A percentile compares a stretch with the other conserved stretches of the same genome.
Conservation (phyloP, 2,888 invertebrate species). For the Matsumyia berberina region DNA sequence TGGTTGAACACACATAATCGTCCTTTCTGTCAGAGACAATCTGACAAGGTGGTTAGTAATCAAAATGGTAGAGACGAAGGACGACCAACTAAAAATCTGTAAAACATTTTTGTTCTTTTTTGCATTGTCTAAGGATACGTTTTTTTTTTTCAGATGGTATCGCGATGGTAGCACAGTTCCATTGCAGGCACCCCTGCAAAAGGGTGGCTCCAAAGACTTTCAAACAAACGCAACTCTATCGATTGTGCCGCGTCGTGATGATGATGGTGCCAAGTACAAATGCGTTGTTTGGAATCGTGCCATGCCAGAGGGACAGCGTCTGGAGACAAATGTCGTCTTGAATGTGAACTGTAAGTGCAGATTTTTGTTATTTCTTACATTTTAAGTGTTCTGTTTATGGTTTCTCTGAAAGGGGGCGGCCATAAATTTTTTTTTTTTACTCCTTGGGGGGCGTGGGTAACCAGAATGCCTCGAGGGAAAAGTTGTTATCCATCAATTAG, state of each 20-base stretch:
- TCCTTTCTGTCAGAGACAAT: constrained; percentile 19
- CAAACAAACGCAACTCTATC: constrained; percentile 91
- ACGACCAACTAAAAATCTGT: background rate
- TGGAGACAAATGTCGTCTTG: constrained; percentile 91
- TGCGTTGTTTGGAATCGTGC: constrained; percentile 96
- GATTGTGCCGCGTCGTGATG: constrained; percentile 91
- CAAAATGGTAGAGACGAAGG: constrained; percentile 14
- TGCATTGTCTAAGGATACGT: background rate
- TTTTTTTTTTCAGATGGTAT: constrained; percentile 88
- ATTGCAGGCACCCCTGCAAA: constrained; percentile 88
- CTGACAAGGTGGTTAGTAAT: constrained; percentile 25
- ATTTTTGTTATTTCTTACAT: constrained; percentile 63
- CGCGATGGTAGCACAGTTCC: constrained; percentile 91
- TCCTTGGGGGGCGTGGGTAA: background rate
- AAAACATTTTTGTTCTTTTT: constrained; percentile 15
- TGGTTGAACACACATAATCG: constrained; percentile 3
- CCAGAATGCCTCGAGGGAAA: background rate
- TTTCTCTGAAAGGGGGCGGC: constrained; percentile 9
- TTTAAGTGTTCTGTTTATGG: constrained; percentile 48
- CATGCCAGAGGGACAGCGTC: constrained; percentile 91
- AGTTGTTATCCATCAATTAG: constrained; percentile 33
- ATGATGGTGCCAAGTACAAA: constrained; percentile 92
- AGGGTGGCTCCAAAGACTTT: constrained; percentile 90
- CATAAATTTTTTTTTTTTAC: constrained; percentile 42
- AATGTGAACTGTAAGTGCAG: constrained; percentile 94